Base-by-base conservation (phyloP, 2,113 vertebrate genomes). In the Anolis carolinensis region DNA sequence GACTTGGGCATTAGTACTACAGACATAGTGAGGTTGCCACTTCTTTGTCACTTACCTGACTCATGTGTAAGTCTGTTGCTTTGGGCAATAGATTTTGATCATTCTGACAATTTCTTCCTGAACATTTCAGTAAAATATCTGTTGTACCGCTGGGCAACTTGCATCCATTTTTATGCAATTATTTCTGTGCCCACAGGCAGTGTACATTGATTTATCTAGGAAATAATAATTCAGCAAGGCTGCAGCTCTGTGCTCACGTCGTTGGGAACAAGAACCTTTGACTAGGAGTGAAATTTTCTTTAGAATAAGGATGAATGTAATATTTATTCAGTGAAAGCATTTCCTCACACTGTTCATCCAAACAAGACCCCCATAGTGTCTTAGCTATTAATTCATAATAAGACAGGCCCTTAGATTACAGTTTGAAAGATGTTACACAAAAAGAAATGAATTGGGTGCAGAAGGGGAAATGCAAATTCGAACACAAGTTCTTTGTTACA, bases 161-260 rank as follows among this genome's bases (percentile, higher is more conserved):
- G 44, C n/a, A 78, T 32, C 72, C 34, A 32, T 84, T 67, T 67
- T 79, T 81, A 34, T 79, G 0, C 73, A 18, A 23, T 77, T 84
- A 18, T 84, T 34, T 25, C 23, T 52, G 30, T 52, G 30, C 30
- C 65, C 65, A 52, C 21, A 71, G 65, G 67, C 44, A 82, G 25
- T 81, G 2, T 50, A 13, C 32, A 89, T 68, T 73, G 30, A n/a
- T 36, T 86, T 62, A 85, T 81, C 52, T 34, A 71, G 23, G 48
- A 36, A 59, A 55, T 50, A 14, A 73, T 73, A 73, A 73, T 62
- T 59, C 23, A 59, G 32, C 70, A 72, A 71, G 59, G 5, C 59
- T 62, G 52, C n/a, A 79, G n/a, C 5, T 14, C 50, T 77, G 50
- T 55, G 14, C 52, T 77, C 30, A 20, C 55, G 30, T 78, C 5